These are phyloP conservation scores for Siderastrea siderea DNA, from an alignment of 92 coral and sea anemone species.

Conservation along the genomic window DNA sequence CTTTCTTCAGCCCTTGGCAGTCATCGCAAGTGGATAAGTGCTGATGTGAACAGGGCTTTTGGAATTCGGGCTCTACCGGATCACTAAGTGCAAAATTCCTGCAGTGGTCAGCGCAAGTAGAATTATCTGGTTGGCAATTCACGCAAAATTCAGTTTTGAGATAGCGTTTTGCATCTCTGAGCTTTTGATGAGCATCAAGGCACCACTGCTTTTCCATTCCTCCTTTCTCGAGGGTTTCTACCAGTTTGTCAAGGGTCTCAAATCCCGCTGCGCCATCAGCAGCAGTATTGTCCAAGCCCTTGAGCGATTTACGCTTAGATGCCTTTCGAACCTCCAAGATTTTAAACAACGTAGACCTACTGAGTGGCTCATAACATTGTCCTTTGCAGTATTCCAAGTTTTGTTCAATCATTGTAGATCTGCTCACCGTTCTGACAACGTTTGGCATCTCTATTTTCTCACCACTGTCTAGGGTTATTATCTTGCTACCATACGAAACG, in stretches of 20 bases:
- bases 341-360: conserved; percentile 64
- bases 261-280: conserved; percentile 70
- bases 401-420: conserved; percentile 59
- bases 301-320: conserved; percentile 62
- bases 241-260: conserved; percentile 62
- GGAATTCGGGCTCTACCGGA: conserved; percentile 34
- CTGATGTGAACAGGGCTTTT: too few relatives aligned
- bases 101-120: conserved; percentile 70
- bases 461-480: conserved; percentile 37
- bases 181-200: conserved; percentile 32
- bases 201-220: conserved; percentile 68
- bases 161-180: conserved; percentile 57
- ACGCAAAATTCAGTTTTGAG: conserved; percentile 53
- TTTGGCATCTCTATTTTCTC: conserved; percentile 57
- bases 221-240: conserved; percentile 57
- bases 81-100: conserved; percentile 68
- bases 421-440: conserved; percentile 52
- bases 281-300: conserved; percentile 68
- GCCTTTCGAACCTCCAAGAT: conserved; percentile 65
- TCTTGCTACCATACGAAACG: conserved; percentile 32
- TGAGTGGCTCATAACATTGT: conserved; percentile 49
- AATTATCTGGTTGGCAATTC: conserved; percentile 28
- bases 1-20: conserved; percentile 63
- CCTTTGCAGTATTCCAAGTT: conserved; percentile 55
- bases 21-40: conserved; percentile 51